A percentile compares a stretch with the other conserved stretches of the same genome.
These are phyloP conservation scores for Hydrochoerus hydrochaeris DNA, from an alignment of 2,113 vertebrate genomes.

Conservation along the genomic window DNA sequence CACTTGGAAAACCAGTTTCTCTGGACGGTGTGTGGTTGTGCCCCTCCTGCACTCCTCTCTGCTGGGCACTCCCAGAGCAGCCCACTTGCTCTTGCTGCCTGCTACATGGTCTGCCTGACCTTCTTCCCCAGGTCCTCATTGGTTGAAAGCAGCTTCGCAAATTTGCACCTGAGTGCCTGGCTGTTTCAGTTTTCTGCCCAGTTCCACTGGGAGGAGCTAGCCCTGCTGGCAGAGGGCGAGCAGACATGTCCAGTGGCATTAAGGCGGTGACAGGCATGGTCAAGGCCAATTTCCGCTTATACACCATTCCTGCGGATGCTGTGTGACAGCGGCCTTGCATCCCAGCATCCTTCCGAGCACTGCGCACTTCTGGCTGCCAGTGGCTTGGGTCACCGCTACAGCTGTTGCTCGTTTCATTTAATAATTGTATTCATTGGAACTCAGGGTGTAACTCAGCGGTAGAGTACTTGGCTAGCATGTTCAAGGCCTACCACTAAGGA, in stretches of 20 bases:
- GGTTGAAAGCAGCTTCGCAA: slow-evolving; percentile 97
- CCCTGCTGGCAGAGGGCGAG: slow-evolving; percentile 94
- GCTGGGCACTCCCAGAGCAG: too few species aligned
- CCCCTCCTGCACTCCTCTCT: too few species aligned
- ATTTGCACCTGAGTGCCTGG: slow-evolving; percentile 98
- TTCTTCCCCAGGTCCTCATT: slow-evolving; percentile 98
- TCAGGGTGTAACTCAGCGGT: background rate
- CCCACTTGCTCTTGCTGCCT: slow-evolving; percentile 94
- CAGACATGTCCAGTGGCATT: slow-evolving; percentile 90
- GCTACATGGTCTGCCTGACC: slow-evolving; percentile 98
- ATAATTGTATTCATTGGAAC: background rate
- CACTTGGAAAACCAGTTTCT: slow-evolving; percentile 77
- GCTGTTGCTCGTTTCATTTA: background rate
- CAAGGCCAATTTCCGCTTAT: background rate
- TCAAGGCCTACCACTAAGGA: background rate
- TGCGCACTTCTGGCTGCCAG: background rate
- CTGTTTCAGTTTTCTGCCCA: slow-evolving; percentile 93
- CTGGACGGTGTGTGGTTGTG: slow-evolving; percentile 47
- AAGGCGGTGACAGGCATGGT: background rate
- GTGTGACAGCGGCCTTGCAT: background rate
- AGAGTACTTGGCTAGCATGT: background rate
- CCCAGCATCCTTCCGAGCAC: background rate
- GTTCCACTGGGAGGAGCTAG: slow-evolving; percentile 93
- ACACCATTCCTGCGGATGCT: background rate
- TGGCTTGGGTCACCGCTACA: background rate